A percentile compares a stretch with the other conserved stretches of the same genome.
These are phyloP conservation scores for Urocitellus parryii DNA, from an alignment of 2,113 vertebrate species.

Conservation along the genomic window DNA sequence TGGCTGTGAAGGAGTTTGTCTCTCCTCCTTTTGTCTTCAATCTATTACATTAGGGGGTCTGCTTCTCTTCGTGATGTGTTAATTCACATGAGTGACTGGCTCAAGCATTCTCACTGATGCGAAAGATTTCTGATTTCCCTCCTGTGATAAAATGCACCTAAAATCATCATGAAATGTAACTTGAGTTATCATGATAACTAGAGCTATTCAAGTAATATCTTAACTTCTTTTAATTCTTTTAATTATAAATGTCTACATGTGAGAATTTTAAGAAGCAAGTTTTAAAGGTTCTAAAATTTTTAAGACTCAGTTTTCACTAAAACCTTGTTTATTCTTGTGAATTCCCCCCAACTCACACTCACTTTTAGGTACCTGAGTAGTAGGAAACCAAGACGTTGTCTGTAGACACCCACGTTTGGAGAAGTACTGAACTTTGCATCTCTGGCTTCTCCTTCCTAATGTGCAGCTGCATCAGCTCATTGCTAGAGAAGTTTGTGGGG, in stretches of 20 bases:
- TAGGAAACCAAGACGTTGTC: constrained; percentile 2
- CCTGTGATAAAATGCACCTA: constrained; percentile 29
- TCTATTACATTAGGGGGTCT: not conserved
- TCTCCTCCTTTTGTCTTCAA: not conserved
- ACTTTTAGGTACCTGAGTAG: not conserved
- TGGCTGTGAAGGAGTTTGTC: not conserved
- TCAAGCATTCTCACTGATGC: constrained; percentile 12
- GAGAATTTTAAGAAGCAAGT: constrained; percentile 50
- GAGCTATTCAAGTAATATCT: not conserved
- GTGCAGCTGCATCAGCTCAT: not conserved
- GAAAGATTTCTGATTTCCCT: constrained; percentile 38
- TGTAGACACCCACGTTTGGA: not conserved
- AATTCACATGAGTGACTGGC: constrained; percentile 53
- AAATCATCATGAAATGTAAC: constrained; percentile 38
- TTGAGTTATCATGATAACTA: not conserved
- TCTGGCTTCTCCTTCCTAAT: not conserved
- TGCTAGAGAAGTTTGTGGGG: not conserved
- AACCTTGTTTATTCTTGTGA: not conserved
- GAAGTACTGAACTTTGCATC: not conserved
- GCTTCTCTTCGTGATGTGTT: constrained; percentile 34
- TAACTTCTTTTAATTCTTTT: constrained; percentile 52
- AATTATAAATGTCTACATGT: constrained; percentile 14
- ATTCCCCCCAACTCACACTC: not conserved
- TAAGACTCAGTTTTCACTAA: constrained; percentile 26
- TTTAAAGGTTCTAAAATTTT: constrained; percentile 42